Evolutionary conservation across 2,113 vertebrate species (phyloP).

Genomic region (Romanogobio albipinnatus): DNA sequence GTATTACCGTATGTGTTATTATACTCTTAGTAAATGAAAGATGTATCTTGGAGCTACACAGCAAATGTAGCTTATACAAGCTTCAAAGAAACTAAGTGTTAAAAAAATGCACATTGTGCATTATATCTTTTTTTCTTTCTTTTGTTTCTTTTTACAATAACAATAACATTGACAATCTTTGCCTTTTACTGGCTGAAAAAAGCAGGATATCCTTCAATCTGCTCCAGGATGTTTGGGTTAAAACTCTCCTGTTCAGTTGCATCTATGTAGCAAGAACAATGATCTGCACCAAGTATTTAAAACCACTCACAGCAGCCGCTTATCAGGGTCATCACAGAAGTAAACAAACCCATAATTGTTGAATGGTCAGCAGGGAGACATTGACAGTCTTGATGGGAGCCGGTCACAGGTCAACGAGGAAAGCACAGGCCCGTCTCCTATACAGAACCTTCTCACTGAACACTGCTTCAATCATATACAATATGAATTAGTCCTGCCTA

Average conservation of each 20-base stretch:
- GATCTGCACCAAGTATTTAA: conserved; percentile 20
- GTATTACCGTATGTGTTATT: neutral
- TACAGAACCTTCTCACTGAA: neutral
- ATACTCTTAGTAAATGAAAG: neutral
- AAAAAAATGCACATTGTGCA: neutral
- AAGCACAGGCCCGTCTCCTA: neutral
- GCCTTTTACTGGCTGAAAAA: conserved; percentile 7
- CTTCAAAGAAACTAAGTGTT: neutral
- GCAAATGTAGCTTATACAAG: neutral
- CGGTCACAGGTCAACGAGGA: neutral
- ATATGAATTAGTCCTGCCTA: neutral
- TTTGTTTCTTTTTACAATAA: neutral
- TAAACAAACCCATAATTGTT: conserved; percentile 33
- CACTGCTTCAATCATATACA: neutral
- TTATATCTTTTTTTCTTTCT: neutral
- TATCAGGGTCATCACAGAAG: conserved; percentile 29
- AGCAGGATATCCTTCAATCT: conserved; percentile 27
- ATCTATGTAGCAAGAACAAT: conserved; percentile 35
- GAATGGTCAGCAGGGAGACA: conserved; percentile 25
- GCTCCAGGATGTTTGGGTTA: conserved; percentile 38
- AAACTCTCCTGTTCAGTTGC: conserved; percentile 27
- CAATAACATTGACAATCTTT: neutral
- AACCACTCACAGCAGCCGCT: neutral
- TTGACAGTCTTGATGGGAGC: conserved; percentile 13
- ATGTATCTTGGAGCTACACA: neutral